These are phyloP conservation scores for Digitonthophagus gazella DNA, from an alignment of 2,888 invertebrate species.

Conservation along the genomic window DNA sequence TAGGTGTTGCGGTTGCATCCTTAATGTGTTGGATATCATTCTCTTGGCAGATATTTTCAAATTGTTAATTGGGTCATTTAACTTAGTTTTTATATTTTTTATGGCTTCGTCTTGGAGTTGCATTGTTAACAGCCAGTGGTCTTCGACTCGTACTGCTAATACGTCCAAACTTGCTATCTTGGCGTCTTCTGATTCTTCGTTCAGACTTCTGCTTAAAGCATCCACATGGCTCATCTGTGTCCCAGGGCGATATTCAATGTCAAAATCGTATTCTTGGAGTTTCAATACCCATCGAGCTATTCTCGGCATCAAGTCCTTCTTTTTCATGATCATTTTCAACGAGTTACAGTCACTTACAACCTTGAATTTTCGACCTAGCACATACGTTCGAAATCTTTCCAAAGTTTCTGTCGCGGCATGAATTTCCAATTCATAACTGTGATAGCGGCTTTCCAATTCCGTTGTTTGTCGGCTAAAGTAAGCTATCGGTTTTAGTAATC, in stretches of 20 bases:
- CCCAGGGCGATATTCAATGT: conserved; percentile 33
- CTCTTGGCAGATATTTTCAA: conserved; percentile 1
- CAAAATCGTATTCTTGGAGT: conserved; percentile 35
- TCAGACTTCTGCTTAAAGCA: conserved; percentile 31
- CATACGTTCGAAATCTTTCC: conserved; percentile 42
- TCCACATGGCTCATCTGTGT: conserved; percentile 38
- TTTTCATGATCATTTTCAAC: conserved; percentile 15
- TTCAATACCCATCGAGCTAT: conserved; percentile 36
- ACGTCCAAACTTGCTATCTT: conserved; percentile 2
- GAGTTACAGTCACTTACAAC: conserved; percentile 35
- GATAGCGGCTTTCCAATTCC: conserved; percentile 37
- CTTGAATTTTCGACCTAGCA: conserved; percentile 34
- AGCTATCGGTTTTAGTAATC: conserved; percentile 35
- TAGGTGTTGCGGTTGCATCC: conserved; percentile 24
- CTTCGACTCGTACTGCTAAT: conserved; percentile 17
- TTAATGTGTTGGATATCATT: conserved; percentile 15
- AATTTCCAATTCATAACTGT: conserved; percentile 44
- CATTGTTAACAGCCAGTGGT: conserved; percentile 28
- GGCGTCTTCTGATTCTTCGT: neutral
- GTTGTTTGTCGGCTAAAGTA: conserved; percentile 38
- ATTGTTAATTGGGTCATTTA: neutral
- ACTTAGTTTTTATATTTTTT: conserved; percentile 5
- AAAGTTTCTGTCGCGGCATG: conserved; percentile 40
- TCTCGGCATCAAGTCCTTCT: conserved; percentile 28
- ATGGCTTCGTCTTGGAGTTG: conserved; percentile 20